phyloP scores from a whole-genome alignment of 2,888 invertebrate genomes.

The Trypoxylon attenuatum region DNA sequence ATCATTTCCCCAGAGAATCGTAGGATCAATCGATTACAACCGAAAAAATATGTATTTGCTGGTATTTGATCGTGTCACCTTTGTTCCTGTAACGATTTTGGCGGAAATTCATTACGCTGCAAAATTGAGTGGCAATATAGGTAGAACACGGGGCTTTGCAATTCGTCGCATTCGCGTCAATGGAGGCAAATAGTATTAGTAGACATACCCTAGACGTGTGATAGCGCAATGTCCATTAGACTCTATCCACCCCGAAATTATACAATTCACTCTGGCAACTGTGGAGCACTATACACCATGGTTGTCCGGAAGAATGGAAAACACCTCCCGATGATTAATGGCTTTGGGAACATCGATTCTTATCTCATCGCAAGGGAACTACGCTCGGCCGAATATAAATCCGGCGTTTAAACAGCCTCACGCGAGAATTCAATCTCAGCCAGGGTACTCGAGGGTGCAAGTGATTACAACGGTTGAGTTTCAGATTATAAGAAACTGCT shows the following conservation, averaged over 20 bases:
- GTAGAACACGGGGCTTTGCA: not conserved
- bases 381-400: constrained; percentile 45
- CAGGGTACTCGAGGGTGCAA: constrained; percentile 24
- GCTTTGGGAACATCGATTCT: constrained; percentile 32
- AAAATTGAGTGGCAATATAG: too few species aligned
- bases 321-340: constrained; percentile 47
- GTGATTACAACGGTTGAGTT: constrained; percentile 40
- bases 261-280: constrained; percentile 27
- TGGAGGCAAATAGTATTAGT: not conserved
- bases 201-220: not conserved
- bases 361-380: constrained; percentile 11
- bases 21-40: too few species aligned
- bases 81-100: too few species aligned
- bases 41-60: too few species aligned
- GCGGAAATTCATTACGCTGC: too few species aligned
- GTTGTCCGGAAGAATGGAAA: constrained; percentile 17
- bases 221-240: constrained; percentile 2
- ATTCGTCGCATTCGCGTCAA: not conserved
- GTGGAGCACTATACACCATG: constrained; percentile 7
- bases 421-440: constrained; percentile 37
- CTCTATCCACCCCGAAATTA: constrained; percentile 40
- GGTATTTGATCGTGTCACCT: too few species aligned
- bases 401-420: constrained; percentile 32
- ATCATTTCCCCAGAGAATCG: too few species aligned
- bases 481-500: constrained; percentile 30